phyloP scores from a whole-genome alignment of 2,888 invertebrate species.

The Macaria notata region DNA sequence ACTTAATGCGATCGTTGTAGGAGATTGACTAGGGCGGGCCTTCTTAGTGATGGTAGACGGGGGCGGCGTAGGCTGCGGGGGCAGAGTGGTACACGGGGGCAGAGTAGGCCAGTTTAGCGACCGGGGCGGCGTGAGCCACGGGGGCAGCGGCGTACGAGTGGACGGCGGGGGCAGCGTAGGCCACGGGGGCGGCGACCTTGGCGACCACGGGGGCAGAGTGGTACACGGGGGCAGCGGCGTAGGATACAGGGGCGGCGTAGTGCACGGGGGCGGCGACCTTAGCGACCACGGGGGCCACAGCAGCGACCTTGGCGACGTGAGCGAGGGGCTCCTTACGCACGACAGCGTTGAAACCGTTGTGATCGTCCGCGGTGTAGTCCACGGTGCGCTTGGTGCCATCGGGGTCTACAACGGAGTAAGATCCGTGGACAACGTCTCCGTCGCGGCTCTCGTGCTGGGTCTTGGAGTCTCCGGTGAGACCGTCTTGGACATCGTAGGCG shows the following conservation, averaged over 20 bases:
- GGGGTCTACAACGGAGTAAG: constrained; percentile 76
- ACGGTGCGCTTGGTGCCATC: constrained; percentile 78
- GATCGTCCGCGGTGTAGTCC: constrained; percentile 73
- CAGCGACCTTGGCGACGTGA: constrained; percentile 48
- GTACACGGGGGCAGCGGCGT: constrained; percentile 38
- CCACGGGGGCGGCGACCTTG: constrained; percentile 43
- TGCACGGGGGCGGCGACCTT: constrained; percentile 44
- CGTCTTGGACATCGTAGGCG: constrained; percentile 78
- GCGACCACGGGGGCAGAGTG: constrained; percentile 35
- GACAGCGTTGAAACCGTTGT: constrained; percentile 77
- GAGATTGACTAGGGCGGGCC: constrained; percentile 12
- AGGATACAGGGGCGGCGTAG: constrained; percentile 45
- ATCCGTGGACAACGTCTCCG: constrained; percentile 77
- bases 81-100: constrained; percentile 42
- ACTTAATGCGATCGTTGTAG: constrained; percentile 5
- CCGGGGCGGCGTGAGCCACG: constrained; percentile 37
- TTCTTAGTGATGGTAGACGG: constrained; percentile 32
- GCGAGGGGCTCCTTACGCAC: constrained; percentile 70
- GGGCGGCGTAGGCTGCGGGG: constrained; percentile 37
- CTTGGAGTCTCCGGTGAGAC: constrained; percentile 70
- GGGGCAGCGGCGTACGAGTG: constrained; percentile 40
- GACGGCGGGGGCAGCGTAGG: constrained; percentile 47
- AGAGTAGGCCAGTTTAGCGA: constrained; percentile 35
- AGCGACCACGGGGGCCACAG: constrained; percentile 28
- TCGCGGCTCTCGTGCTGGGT: constrained; percentile 77